Evolutionary conservation across 2,113 vertebrate genomes (phyloP), one percentile per base, ranked within the genome.

Genomic region (Phodopus roborovskii): DNA sequence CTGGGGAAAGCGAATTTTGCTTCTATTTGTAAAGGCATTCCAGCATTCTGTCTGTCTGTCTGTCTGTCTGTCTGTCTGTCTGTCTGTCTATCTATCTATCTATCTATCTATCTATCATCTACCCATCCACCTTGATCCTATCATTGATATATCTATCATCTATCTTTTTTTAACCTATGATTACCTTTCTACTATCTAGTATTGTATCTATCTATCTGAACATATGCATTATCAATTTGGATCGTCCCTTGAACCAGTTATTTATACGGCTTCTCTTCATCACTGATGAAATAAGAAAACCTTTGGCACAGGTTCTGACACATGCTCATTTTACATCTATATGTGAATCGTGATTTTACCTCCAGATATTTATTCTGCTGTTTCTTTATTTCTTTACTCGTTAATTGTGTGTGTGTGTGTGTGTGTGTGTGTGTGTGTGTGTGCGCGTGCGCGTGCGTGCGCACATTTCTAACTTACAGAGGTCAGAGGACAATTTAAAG

Each of bases 41-140:
- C 33, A 73, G 70, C 70, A 73, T 73, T 70, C 5, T 33, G 2
- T 71, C n/a, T 36, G 20, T 73, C 20, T 0, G 22, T 42, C 39
- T 5, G 0, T 42, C n/a, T 1, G 4, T 24, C n/a, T 4, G 5
- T 39, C 70, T 16, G 7, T 11, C 9, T 3, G n/a, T n/a, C n/a
- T n/a, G n/a, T n/a, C n/a, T n/a, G 39, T 10, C 36, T 1, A 19
- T 19, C 36, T 4, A 8, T 19, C 36, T n/a, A 16, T 17, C 58
- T 60, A 60, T 60, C 58, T 60, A 19, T 16, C 1, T n/a, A n/a
- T n/a, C n/a, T n/a, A n/a, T n/a, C n/a, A n/a, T n/a, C n/a, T n/a
- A n/a, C n/a, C n/a, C n/a, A n/a, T n/a, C n/a, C n/a, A n/a, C n/a
- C n/a, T n/a, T n/a, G n/a, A n/a, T n/a, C n/a, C n/a, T n/a, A n/a